Base-by-base conservation (phyloP, 2,797 vertebrate species). In the Microtus obscurus region DNA sequence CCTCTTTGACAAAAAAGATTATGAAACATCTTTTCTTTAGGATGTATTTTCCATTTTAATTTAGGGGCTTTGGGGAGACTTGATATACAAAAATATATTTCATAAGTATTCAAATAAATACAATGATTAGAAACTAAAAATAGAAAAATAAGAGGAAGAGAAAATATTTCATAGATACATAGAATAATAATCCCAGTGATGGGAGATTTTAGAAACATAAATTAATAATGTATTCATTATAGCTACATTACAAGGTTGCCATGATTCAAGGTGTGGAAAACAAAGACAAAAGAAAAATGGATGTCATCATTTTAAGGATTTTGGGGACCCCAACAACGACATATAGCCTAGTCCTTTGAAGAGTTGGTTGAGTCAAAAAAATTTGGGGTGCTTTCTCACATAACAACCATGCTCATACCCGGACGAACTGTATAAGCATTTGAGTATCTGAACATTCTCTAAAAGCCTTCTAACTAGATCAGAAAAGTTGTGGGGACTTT, bases 181-280 rank as follows among this genome's bases (percentile, higher is more conserved):
- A 93, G 83, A 87, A 79, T 34, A 89, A 95, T 76, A 40, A 86
- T n/a, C 23, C 37, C 85, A 73, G 63, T 93, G 74, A 74, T 77
- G 14, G 17, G 79, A 93, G 10, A 48, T 40, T 85, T 83, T 43
- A 74, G 73, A 27, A 74, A 74, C 11, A 43, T 74, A 43, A 43
- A 86, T 19, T 43, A 40, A 51, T 63, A 87, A n/a, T 91, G 48
- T 34, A 89, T 34, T 83, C 23, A 29, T 59, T 40, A 56, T 71
- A 23, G 34, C 65, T 9, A 10, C 23, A 40, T 1, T 59, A 23
- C 14, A 77, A 2, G 45, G 2, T n/a, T 83, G 48, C 14, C n/a
- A 25, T 48, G 56, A 78, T 71, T 74, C 40, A 69, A 77, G 53
- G 13, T 25, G 23, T 56, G 77, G 53, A 7, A 91, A 45, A 80